Percentiles rank a stretch among this genome's conserved stretches.
Evolutionary conservation across 2,113 vertebrate genomes (phyloP).

Genomic region (Polypterus senegalus): DNA sequence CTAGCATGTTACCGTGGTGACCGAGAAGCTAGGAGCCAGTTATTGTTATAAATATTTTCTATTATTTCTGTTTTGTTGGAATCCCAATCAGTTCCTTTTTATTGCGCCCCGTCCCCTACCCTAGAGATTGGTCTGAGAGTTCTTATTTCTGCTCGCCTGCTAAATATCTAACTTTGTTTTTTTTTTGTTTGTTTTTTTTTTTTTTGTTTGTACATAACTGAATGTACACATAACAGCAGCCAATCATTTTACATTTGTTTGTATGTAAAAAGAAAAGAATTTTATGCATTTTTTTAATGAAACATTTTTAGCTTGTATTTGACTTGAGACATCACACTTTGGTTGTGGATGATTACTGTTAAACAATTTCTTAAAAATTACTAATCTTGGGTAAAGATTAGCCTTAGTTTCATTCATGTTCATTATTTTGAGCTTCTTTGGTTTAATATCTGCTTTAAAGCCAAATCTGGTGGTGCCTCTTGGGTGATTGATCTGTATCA

Average conservation of each 20-base stretch:
- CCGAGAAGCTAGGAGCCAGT: constrained; percentile 56
- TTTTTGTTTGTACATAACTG: constrained; percentile 45
- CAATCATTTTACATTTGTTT: constrained; percentile 49
- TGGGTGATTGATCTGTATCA: not conserved
- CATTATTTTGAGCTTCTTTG: constrained; percentile 7
- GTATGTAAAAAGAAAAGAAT: constrained; percentile 45
- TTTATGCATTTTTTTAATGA: constrained; percentile 44
- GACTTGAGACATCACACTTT: constrained; percentile 33
- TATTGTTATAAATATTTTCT: constrained; percentile 48
- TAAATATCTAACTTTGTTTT: no score
- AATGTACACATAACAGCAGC: constrained; percentile 46
- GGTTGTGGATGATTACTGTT: constrained; percentile 37
- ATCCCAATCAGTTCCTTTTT: constrained; percentile 34
- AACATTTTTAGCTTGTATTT: constrained; percentile 49
- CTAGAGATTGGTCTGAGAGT: constrained; percentile 1
- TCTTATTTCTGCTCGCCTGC: no score
- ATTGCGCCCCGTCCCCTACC: constrained; percentile 5
- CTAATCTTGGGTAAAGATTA: constrained; percentile 23
- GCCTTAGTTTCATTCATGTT: constrained; percentile 8
- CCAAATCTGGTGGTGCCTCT: not conserved
- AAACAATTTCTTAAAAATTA: constrained; percentile 28
- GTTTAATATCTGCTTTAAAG: constrained; percentile 3
- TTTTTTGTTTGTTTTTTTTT: not conserved
- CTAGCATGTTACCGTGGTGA: constrained; percentile 50
- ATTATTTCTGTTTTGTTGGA: constrained; percentile 50